Evolutionary conservation across 1,140 invertebrate species (phyloP), one percentile per base, ranked within the genome.

Genomic region (Ladona fulva): DNA sequence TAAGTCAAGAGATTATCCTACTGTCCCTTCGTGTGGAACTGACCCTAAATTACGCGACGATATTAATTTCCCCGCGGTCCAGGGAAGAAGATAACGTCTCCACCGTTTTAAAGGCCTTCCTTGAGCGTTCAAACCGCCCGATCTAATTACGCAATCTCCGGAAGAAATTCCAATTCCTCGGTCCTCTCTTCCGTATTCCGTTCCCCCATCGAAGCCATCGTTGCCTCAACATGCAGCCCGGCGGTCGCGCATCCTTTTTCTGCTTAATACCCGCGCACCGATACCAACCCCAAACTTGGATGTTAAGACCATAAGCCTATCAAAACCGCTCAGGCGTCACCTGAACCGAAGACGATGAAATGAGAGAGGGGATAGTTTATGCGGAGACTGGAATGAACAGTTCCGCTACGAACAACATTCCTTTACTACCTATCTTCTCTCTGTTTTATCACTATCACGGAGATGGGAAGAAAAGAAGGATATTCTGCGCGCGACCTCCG

Each of bases 231-330:
- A n/a, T n/a, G 10, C 44, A 11, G 10, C 44, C 44, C 44, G 10
- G 19, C 44, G 44, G 10, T 19, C 52, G n/a, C 52, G 52, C 12
- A 16, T 22, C 52, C 12, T 22, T 66, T 22, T 66, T 22, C 3
- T 37, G 1, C 52, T 12, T 19, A 66, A 66, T 66, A 19, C 52
- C 29, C 29, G n/a, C n/a, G n/a, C n/a, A n/a, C 44, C 44, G 52
- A 22, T 22, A 19, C 52, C 52, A 12, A 16, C 52, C 52, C 52
- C 16, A 66, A 66, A 66, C 52, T 22, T 12, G 52, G 52, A 66
- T 66, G n/a, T 66, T 66, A 66, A 66, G 52, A 16, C 14, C 52
- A 66, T 66, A 66, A 66, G 52, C 52, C 52, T 66, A 66, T 66
- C 52, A 66, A 22, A 66, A 66, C 52, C 52, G 52, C 52, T 66